Percentiles rank a stretch among this genome's conserved stretches.
phyloP scores from a whole-genome alignment of 2,113 vertebrate genomes.

The Mastomys natalensis region DNA sequence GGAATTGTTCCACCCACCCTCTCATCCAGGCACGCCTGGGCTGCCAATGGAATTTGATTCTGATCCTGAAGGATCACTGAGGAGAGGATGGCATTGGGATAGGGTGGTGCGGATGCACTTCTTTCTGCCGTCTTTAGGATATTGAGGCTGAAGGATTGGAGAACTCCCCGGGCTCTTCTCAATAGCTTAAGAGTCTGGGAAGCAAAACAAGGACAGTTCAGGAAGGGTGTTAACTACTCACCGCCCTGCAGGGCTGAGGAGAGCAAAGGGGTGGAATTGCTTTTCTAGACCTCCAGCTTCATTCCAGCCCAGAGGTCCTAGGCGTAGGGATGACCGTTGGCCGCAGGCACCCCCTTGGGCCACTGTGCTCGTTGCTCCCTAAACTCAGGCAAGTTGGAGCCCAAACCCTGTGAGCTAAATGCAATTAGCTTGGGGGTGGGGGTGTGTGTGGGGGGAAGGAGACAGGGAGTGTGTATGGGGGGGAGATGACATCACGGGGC shows the following conservation, averaged over 20 bases:
- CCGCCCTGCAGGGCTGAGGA: conserved; percentile 75
- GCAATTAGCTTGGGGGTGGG: conserved; percentile 59
- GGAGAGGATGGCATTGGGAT: neutral
- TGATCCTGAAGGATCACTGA: conserved; percentile 28
- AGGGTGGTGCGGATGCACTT: neutral
- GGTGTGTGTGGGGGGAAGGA: conserved; percentile 41
- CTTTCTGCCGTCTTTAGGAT: conserved; percentile 45
- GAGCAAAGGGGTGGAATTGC: conserved; percentile 43
- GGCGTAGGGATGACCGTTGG: neutral
- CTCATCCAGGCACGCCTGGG: neutral
- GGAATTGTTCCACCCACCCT: neutral
- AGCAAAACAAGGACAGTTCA: conserved; percentile 55
- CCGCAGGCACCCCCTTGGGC: neutral
- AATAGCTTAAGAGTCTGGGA: conserved; percentile 17
- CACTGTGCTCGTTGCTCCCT: conserved; percentile 30
- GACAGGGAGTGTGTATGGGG: conserved; percentile 44
- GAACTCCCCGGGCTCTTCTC: conserved; percentile 24
- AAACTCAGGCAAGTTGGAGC: conserved; percentile 67
- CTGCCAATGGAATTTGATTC: conserved; percentile 26
- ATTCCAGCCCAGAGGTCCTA: conserved; percentile 56
- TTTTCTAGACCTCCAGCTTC: conserved; percentile 66
- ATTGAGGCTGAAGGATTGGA: neutral
- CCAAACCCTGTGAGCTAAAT: conserved; percentile 62
- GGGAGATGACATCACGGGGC: conserved; percentile 75
- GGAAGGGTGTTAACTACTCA: conserved; percentile 77